Percentiles rank a stretch among this genome's conserved stretches.
These are phyloP conservation scores for Zingel zingel DNA, from an alignment of 2,113 vertebrate genomes.

Conservation along the genomic window DNA sequence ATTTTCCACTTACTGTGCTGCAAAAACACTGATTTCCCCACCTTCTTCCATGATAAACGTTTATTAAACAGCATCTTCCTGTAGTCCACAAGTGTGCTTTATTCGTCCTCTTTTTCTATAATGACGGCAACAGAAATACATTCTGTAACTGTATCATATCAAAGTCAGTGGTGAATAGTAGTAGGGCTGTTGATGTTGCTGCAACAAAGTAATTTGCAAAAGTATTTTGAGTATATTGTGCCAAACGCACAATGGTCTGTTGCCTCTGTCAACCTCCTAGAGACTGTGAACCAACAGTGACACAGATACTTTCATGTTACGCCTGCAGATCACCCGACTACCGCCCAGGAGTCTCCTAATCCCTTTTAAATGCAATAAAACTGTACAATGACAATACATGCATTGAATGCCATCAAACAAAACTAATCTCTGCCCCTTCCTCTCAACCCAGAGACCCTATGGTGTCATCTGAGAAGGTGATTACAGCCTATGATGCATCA, in stretches of 20 bases:
- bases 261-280: neutral
- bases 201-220: neutral
- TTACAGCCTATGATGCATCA: constrained; percentile 60
- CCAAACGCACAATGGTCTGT: neutral
- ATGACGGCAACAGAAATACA: neutral
- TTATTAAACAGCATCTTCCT: neutral
- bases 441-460: constrained; percentile 11
- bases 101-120: neutral
- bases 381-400: constrained; percentile 31
- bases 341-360: constrained; percentile 43
- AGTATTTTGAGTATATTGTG: neutral
- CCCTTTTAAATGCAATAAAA: constrained; percentile 50
- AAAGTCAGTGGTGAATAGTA: too few species aligned
- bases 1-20: neutral
- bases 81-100: neutral
- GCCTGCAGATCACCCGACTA: constrained; percentile 43
- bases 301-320: constrained; percentile 2
- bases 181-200: neutral
- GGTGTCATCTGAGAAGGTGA: constrained; percentile 60
- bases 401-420: constrained; percentile 54
- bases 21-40: neutral
- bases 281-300: neutral
- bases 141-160: neutral
- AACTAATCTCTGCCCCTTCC: constrained; percentile 34
- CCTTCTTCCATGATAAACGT: too few species aligned